Conservation (phyloP, 1,140 invertebrate species). For the Drosophila bocki region DNA sequence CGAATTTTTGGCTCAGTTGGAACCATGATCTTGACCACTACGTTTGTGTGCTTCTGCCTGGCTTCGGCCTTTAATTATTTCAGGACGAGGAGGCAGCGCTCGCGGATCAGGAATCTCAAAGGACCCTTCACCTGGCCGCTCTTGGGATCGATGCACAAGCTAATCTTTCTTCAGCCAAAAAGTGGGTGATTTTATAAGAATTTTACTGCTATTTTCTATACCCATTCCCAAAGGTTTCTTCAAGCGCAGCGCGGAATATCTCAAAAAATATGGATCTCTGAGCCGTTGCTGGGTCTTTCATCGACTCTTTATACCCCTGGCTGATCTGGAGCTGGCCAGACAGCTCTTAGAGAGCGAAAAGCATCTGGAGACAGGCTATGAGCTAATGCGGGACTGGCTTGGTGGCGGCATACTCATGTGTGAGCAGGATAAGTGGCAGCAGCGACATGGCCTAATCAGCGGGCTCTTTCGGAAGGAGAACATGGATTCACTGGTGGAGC, state of each 20-base stretch:
- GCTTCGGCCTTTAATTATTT: conserved; percentile 70
- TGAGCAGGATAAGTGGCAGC: conserved; percentile 46
- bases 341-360: conserved; percentile 62
- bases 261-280: conserved; percentile 57
- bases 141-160: conserved; percentile 63
- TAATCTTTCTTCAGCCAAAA: conserved; percentile 55
- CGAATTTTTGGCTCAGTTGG: conserved; percentile 34
- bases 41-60: conserved; percentile 73
- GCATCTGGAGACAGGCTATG: conserved; percentile 59
- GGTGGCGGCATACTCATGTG: conserved; percentile 44
- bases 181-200: conserved; percentile 32
- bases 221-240: conserved; percentile 56
- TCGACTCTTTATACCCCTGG: conserved; percentile 62
- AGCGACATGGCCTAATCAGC: conserved; percentile 43
- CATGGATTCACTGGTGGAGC: conserved; percentile 18
- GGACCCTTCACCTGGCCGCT: conserved; percentile 67
- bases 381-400: conserved; percentile 61
- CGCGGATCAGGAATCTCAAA: conserved; percentile 57
- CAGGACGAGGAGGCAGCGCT: conserved; percentile 55
- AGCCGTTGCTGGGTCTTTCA: conserved; percentile 69
- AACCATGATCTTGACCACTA: conserved; percentile 70
- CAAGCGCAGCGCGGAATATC: conserved; percentile 46
- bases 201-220: not conserved
- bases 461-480: conserved; percentile 33
- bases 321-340: conserved; percentile 58